phyloP scores from a whole-genome alignment of 2,797 vertebrate genomes.

The Lagorchestes hirsutus region DNA sequence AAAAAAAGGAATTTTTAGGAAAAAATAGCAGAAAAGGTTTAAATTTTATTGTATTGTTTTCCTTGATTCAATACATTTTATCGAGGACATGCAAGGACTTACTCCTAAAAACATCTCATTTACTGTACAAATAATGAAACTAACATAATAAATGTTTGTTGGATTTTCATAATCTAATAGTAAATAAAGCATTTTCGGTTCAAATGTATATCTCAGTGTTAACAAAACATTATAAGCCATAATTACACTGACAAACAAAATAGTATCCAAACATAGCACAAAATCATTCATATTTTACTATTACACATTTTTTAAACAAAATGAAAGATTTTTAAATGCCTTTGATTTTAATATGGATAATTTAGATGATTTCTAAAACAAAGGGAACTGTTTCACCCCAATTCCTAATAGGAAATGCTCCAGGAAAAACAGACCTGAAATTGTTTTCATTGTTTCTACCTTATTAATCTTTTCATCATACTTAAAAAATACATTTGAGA shows the following conservation, averaged over 20 bases:
- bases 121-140: not conserved
- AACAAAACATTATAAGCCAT: not conserved
- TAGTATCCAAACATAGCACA: not conserved
- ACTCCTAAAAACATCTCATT: not conserved
- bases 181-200: not conserved
- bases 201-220: fast-evolving
- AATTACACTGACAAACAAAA: conserved; percentile 28
- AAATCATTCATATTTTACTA: not conserved
- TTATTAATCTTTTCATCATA: not conserved
- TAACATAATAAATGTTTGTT: not conserved
- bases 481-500: not conserved
- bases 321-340: not conserved
- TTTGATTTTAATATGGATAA: not conserved
- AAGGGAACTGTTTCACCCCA: not conserved
- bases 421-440: not conserved
- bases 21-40: not conserved
- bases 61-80: not conserved
- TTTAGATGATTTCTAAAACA: conserved; percentile 25
- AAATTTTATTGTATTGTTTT: not conserved
- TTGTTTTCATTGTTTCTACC: conserved; percentile 19
- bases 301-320: not conserved
- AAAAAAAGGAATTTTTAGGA: not conserved
- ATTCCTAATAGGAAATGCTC: not conserved
- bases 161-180: not conserved
- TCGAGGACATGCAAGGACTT: not conserved